Conservation (phyloP, 2,113 vertebrate genomes). For the Coregonus clupeaformis region DNA sequence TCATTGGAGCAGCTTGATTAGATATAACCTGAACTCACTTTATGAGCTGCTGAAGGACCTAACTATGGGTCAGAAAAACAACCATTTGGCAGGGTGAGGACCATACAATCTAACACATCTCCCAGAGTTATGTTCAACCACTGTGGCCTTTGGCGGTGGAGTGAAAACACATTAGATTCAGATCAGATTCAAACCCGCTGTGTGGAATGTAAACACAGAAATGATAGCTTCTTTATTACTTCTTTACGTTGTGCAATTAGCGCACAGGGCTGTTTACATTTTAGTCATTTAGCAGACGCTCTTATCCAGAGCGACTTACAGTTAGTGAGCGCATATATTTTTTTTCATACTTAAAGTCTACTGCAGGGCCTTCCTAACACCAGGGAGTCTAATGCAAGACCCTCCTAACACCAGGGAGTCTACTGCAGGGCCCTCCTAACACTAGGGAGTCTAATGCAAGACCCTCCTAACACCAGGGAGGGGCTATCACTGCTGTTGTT, state of each 20-base stretch:
- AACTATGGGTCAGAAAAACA: neutral
- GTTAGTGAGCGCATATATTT: too few species aligned
- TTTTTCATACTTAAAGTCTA: too few species aligned
- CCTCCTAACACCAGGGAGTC: too few species aligned
- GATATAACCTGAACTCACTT: conserved; percentile 1
- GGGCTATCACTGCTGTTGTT: neutral
- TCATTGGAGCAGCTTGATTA: conserved; percentile 12
- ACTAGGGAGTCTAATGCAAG: too few species aligned
- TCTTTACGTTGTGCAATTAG: neutral
- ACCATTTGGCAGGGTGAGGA: neutral
- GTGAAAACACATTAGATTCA: neutral
- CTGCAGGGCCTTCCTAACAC: too few species aligned
- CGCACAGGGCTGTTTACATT: too few species aligned
- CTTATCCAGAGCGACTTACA: too few species aligned
- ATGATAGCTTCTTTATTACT: neutral
- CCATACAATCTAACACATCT: neutral
- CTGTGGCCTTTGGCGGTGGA: neutral
- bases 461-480: too few species aligned
- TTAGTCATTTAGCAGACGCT: too few species aligned
- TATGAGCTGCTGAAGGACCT: neutral
- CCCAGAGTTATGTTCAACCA: neutral
- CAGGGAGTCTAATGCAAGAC: too few species aligned
- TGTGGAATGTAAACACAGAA: neutral
- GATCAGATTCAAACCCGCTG: neutral
- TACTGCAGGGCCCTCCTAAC: too few species aligned